Percentiles rank a stretch among this genome's conserved stretches.
Evolutionary conservation across 2,888 invertebrate genomes (phyloP).

Genomic region (Perizoma flavofasciatum): DNA sequence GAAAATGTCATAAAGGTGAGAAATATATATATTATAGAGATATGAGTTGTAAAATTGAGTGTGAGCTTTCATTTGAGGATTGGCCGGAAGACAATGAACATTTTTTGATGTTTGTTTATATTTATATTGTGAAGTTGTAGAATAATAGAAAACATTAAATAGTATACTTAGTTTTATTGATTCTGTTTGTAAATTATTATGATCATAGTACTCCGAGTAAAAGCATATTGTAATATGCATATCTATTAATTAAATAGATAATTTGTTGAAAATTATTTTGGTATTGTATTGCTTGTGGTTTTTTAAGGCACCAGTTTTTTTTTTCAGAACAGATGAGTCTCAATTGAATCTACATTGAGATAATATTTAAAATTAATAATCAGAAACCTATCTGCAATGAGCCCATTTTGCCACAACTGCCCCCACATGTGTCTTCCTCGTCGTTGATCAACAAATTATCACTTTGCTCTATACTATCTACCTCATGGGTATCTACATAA

Average conservation of each 20-base stretch:
- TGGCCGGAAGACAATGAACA: not conserved
- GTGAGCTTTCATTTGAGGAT: slow-evolving; percentile 14
- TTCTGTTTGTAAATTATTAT: slow-evolving; percentile 22
- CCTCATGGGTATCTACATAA: slow-evolving; percentile 17
- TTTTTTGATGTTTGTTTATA: slow-evolving; percentile 25
- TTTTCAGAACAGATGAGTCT: too few relatives aligned
- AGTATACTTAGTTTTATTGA: slow-evolving; percentile 9
- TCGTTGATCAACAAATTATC: slow-evolving; percentile 49
- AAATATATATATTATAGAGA: too few relatives aligned
- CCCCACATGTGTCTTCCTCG: slow-evolving; percentile 65
- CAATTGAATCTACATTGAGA: too few relatives aligned
- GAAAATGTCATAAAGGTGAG: too few relatives aligned
- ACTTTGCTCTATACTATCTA: slow-evolving; percentile 28
- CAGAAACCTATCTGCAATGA: slow-evolving; percentile 64
- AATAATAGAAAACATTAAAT: slow-evolving; percentile 8
- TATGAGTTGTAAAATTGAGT: not conserved
- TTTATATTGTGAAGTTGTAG: slow-evolving; percentile 12
- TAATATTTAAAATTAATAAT: slow-evolving; percentile 19
- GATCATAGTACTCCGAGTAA: slow-evolving; percentile 15
- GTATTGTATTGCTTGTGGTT: slow-evolving; percentile 5
- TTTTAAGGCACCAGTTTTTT: slow-evolving; percentile 1
- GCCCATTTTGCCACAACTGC: slow-evolving; percentile 62
- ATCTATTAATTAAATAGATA: slow-evolving; percentile 13
- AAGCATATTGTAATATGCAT: slow-evolving; percentile 19
- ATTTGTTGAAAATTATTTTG: slow-evolving; percentile 2